Evolutionary conservation across 2,797 vertebrate genomes (phyloP).

Genomic region (Amazona ochrocephala): DNA sequence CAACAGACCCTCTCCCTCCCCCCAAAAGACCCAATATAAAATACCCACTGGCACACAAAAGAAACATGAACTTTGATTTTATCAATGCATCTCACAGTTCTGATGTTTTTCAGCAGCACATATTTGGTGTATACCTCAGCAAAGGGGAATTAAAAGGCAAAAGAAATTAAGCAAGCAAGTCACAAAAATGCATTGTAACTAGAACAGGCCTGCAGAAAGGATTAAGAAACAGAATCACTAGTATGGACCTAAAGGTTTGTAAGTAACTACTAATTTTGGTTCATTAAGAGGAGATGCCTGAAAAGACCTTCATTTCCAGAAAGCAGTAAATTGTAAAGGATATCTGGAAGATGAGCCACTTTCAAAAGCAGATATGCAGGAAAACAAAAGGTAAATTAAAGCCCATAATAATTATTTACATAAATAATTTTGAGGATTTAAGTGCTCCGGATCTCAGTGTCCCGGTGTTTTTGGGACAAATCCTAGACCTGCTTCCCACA

Average conservation of each 20-base stretch:
- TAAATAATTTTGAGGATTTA: background rate
- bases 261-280: background rate
- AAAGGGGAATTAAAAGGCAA: background rate
- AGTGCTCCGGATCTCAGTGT: background rate
- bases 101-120: background rate
- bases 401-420: background rate
- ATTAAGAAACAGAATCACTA: background rate
- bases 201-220: background rate
- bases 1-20: background rate
- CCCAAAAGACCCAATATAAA: background rate
- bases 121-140: background rate
- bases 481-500: background rate
- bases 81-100: background rate
- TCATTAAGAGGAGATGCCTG: background rate
- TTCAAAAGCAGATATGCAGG: background rate
- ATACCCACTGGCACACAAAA: background rate
- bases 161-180: background rate
- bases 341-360: background rate
- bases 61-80: background rate
- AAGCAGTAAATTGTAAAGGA: background rate
- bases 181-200: background rate
- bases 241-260: background rate
- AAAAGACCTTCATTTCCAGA: background rate
- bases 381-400: background rate
- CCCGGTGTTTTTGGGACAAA: background rate